These are phyloP conservation scores for Strigamia maritima DNA, from an alignment of 2,888 invertebrate species.

Conservation along the genomic window DNA sequence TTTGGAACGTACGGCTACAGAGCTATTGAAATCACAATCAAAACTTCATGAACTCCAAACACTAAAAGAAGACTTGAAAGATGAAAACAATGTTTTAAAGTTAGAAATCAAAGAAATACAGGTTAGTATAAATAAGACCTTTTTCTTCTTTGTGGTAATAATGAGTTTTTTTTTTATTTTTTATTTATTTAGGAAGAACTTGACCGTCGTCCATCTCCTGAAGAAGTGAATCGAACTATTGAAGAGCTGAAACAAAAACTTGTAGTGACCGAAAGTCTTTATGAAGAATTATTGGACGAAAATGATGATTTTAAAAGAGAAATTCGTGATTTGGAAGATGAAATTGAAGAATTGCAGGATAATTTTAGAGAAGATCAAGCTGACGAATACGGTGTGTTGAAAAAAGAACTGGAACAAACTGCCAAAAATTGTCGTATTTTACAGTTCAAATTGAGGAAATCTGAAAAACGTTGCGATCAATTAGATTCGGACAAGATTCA, in stretches of 20 bases:
- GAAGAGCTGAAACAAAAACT: conserved; percentile 78
- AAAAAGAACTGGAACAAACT: conserved; percentile 92
- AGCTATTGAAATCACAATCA: conserved; percentile 74
- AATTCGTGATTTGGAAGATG: conserved; percentile 86
- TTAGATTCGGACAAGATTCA: conserved; percentile 80
- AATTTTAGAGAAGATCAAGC: conserved; percentile 96
- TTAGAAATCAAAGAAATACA: conserved; percentile 72
- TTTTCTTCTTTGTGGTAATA: too few relatives aligned
- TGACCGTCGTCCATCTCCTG: conserved; percentile 46
- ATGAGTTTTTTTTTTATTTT: too few relatives aligned
- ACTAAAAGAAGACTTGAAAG: conserved; percentile 64
- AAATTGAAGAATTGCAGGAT: conserved; percentile 99
- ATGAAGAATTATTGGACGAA: conserved; percentile 92
- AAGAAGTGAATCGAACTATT: conserved; percentile 58
- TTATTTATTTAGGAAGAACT: conserved; percentile 44
- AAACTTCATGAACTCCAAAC: conserved; percentile 77
- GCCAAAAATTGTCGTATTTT: conserved; percentile 97
- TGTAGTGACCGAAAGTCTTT: conserved; percentile 82
- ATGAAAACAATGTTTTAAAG: conserved; percentile 72
- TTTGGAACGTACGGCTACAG: conserved; percentile 46
- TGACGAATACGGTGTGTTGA: conserved; percentile 88
- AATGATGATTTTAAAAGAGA: conserved; percentile 93
- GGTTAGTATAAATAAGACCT: conserved; percentile 49
- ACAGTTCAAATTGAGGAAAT: conserved; percentile 94
- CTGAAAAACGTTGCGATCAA: conserved; percentile 74